phyloP scores from a whole-genome alignment of 2,888 invertebrate genomes.

The Eudasyphora cyanicolor region DNA sequence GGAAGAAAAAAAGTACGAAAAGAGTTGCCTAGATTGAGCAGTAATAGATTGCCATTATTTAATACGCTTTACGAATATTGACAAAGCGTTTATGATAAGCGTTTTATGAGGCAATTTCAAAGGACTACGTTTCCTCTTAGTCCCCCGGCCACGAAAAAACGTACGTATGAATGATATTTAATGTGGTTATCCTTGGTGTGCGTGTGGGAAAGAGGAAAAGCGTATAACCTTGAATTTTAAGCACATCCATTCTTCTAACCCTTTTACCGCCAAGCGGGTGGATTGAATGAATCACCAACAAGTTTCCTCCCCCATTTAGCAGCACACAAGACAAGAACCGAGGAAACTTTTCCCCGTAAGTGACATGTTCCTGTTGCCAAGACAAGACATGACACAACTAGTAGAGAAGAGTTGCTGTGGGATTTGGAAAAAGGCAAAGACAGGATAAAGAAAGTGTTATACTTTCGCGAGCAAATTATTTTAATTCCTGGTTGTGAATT shows the following conservation, averaged over 20 bases:
- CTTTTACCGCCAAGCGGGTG: background rate
- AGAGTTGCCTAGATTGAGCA: conserved; percentile 56
- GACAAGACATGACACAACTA: background rate
- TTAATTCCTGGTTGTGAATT: conserved; percentile 76
- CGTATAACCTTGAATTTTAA: conserved; percentile 22
- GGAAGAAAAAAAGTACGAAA: background rate
- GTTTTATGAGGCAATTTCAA: conserved; percentile 68
- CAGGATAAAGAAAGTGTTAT: conserved; percentile 48
- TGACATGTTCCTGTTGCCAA: conserved; percentile 27
- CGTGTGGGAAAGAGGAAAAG: conserved; percentile 5
- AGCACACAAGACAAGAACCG: background rate
- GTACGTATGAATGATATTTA: conserved; percentile 43
- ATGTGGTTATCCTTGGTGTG: conserved; percentile 62
- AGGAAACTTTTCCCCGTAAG: conserved; percentile 33
- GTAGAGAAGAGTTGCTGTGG: conserved; percentile 39
- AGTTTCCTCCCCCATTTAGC: conserved; percentile 28
- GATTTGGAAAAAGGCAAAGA: conserved; percentile 43
- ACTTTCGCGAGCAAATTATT: conserved; percentile 70
- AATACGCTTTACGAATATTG: conserved; percentile 69
- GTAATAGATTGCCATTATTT: conserved; percentile 43
- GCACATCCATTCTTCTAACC: conserved; percentile 12
- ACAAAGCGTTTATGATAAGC: conserved; percentile 73
- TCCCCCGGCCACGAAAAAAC: background rate
- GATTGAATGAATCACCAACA: background rate
- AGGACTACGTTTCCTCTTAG: conserved; percentile 32